Conservation (phyloP, 1,140 invertebrate genomes). For the Nephotettix cincticeps region DNA sequence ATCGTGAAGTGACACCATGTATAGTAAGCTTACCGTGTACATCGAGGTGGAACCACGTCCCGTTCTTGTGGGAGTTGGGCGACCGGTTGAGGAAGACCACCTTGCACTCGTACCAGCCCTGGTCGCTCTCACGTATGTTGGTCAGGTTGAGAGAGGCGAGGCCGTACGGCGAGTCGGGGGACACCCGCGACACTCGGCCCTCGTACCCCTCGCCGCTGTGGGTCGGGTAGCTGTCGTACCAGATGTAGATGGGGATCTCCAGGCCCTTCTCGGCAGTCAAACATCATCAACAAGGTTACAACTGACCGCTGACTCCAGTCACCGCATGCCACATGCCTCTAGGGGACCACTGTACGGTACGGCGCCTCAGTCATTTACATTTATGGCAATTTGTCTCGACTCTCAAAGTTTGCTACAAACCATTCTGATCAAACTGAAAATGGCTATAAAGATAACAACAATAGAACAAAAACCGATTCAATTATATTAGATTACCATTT, state of each 20-base stretch:
- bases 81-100: conserved; percentile 93
- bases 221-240: conserved; percentile 95
- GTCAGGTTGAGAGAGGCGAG: conserved; percentile 92
- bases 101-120: conserved; percentile 97
- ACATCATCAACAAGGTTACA: conserved; percentile 13
- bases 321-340: conserved; percentile 28
- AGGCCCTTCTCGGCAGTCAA: conserved; percentile 62
- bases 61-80: conserved; percentile 85
- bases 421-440: too few relatives aligned
- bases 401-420: too few relatives aligned
- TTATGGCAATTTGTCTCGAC: too few relatives aligned
- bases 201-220: conserved; percentile 91
- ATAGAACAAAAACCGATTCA: too few relatives aligned
- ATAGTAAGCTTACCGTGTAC: conserved; percentile 81
- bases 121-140: conserved; percentile 87
- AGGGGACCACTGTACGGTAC: too few relatives aligned
- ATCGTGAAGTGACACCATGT: too few relatives aligned
- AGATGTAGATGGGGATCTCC: conserved; percentile 94
- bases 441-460: too few relatives aligned
- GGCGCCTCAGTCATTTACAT: too few relatives aligned
- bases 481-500: too few relatives aligned
- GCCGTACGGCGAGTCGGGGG: conserved; percentile 81
- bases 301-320: conserved; percentile 42
- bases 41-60: conserved; percentile 95
- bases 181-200: conserved; percentile 83